Evolutionary conservation across 2,797 vertebrate species (phyloP).

Genomic region (Clarias platycephalus): DNA sequence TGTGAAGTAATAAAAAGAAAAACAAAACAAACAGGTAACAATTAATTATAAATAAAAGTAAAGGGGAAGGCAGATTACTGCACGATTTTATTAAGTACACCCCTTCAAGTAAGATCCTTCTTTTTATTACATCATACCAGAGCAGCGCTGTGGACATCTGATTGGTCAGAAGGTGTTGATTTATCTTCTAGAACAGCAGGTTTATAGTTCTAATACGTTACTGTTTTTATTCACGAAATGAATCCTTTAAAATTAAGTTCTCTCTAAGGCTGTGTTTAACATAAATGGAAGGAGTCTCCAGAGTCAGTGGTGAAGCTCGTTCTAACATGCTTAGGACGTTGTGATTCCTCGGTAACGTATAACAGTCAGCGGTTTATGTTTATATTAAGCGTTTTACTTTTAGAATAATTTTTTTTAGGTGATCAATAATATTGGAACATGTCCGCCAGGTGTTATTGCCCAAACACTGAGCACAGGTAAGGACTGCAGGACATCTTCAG

Average conservation of each 20-base stretch:
- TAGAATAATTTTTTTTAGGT: neutral
- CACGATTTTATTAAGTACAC: neutral
- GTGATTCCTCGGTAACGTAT: neutral
- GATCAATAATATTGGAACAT: neutral
- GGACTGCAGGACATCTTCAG: too few species aligned
- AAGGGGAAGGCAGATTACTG: neutral
- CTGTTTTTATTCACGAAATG: neutral
- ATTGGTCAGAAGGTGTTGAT: neutral
- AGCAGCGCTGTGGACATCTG: neutral
- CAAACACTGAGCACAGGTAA: too few species aligned
- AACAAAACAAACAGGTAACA: neutral
- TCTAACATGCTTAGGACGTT: too few species aligned
- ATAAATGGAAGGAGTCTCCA: neutral
- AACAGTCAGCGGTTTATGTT: too few species aligned
- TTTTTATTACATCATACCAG: neutral
- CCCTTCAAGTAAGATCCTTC: too few species aligned
- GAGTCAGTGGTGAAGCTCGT: neutral
- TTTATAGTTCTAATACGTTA: neutral
- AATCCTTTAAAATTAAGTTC: neutral
- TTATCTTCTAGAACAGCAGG: neutral
- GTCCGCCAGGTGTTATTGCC: too few species aligned
- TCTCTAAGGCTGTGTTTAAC: neutral
- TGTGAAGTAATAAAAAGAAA: neutral
- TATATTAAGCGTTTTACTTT: too few species aligned
- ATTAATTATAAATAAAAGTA: neutral